Conservation (phyloP, 2,113 vertebrate genomes). For the Vicugna pacos region DNA sequence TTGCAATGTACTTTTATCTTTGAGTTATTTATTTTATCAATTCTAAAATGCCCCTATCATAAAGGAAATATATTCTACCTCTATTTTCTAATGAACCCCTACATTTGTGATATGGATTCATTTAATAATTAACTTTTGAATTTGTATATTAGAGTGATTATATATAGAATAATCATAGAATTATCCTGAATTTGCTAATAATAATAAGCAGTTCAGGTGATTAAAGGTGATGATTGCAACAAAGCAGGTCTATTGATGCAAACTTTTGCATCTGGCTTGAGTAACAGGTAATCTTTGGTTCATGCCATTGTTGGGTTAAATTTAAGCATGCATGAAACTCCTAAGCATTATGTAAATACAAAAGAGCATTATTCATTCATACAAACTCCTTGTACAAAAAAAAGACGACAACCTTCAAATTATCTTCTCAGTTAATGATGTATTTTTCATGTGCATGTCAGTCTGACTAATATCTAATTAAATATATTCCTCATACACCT, state of each 20-base stretch:
- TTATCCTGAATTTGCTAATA: neutral
- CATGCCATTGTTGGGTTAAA: neutral
- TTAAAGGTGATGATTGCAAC: neutral
- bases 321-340: neutral
- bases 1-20: neutral
- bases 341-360: neutral
- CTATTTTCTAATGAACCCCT: neutral
- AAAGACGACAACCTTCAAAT: conserved; percentile 42
- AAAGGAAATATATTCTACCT: neutral
- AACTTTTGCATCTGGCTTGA: neutral
- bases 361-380: conserved; percentile 47
- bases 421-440: conserved; percentile 70
- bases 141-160: neutral
- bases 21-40: neutral
- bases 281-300: conserved; percentile 16
- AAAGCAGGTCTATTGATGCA: neutral
- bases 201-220: neutral
- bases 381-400: neutral
- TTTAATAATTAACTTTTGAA: conserved; percentile 42
- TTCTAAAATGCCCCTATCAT: neutral
- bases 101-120: neutral
- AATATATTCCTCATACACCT: conserved; percentile 45
- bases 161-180: neutral
- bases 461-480: conserved; percentile 74
- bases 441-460: conserved; percentile 67